Evolutionary conservation across 2,113 vertebrate species (phyloP).

Genomic region (Callithrix jacchus): DNA sequence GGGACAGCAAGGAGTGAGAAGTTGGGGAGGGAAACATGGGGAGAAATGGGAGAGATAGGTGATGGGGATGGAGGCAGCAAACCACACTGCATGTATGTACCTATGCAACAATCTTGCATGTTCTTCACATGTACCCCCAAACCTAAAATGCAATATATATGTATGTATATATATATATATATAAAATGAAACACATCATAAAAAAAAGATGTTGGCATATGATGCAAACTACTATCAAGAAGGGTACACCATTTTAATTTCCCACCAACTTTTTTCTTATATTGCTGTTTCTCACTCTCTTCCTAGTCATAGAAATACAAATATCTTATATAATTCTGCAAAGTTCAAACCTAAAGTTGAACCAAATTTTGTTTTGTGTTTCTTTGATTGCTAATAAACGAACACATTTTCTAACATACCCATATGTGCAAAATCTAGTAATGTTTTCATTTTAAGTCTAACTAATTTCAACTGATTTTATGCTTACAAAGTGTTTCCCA

Average conservation of each 20-base stretch:
- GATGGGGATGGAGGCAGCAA: too few relatives aligned
- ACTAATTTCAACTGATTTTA: neutral
- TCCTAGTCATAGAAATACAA: neutral
- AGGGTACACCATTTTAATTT: neutral
- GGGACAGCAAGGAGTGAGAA: too few relatives aligned
- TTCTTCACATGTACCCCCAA: too few relatives aligned
- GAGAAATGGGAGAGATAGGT: too few relatives aligned
- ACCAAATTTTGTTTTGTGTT: neutral
- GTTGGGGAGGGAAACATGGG: too few relatives aligned
- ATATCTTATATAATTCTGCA: neutral
- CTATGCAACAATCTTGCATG: too few relatives aligned
- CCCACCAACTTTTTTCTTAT: neutral
- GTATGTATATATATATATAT: too few relatives aligned
- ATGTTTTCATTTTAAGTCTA: neutral
- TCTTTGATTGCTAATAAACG: neutral
- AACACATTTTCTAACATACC: neutral
- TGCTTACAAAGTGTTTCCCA: neutral
- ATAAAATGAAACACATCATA: too few relatives aligned
- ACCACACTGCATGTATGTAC: too few relatives aligned
- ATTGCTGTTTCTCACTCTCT: neutral
- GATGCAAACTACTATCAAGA: neutral
- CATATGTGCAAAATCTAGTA: neutral
- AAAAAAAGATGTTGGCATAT: neutral
- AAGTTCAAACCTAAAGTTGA: neutral
- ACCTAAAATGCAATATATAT: too few relatives aligned